phyloP scores from a whole-genome alignment of 2,888 invertebrate species.

The Incurvaria masculella region DNA sequence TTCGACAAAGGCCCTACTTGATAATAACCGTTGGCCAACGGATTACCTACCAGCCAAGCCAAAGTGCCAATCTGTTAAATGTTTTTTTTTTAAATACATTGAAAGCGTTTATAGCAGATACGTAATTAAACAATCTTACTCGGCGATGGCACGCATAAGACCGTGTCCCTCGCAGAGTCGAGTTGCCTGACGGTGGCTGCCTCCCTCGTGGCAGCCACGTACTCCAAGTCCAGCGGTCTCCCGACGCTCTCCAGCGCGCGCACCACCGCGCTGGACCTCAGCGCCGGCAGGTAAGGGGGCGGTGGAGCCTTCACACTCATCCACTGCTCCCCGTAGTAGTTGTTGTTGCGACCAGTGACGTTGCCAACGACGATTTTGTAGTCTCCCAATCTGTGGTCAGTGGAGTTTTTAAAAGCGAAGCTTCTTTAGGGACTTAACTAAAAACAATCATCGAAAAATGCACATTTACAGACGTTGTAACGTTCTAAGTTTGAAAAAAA shows the following conservation, averaged over 20 bases:
- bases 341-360: constrained; percentile 31
- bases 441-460: too few species aligned
- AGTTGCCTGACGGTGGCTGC: constrained; percentile 31
- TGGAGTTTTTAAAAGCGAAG: too few species aligned
- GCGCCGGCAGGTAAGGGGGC: constrained; percentile 31
- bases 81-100: too few species aligned
- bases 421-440: too few species aligned
- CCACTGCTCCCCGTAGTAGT: constrained; percentile 37
- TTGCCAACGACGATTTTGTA: constrained; percentile 63
- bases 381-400: constrained; percentile 47
- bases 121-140: constrained; percentile 31
- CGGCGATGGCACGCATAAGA: constrained; percentile 33
- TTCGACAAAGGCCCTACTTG: too few species aligned
- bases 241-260: constrained; percentile 32
- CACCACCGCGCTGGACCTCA: constrained; percentile 31
- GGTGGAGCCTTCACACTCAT: constrained; percentile 28
- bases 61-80: too few species aligned
- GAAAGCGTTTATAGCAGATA: too few species aligned
- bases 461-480: too few species aligned
- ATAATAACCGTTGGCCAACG: too few species aligned
- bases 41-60: too few species aligned
- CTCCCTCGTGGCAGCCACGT: constrained; percentile 27
- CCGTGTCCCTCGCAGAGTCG: constrained; percentile 30
- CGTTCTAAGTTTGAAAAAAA: too few species aligned
- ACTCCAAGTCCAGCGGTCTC: constrained; percentile 26